Base-by-base conservation (phyloP, 2,888 invertebrate genomes). In the Mactromeris polynyma region DNA sequence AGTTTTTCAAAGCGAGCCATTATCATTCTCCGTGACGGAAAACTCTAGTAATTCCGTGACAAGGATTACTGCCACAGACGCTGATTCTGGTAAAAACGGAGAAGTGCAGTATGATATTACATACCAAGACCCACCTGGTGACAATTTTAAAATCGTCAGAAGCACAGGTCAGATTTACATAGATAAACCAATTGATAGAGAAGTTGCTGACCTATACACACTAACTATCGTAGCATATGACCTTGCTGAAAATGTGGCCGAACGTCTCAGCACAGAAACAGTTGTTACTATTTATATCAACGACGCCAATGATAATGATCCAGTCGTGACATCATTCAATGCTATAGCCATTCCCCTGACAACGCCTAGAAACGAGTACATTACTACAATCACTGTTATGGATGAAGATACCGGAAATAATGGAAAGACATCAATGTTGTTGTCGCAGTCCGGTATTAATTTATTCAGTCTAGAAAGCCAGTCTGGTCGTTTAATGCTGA, bases 391-490 rank as follows among this genome's bases (percentile, higher is more conserved):
- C 19, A 97, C 98, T 90, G 99, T 99, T 4, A 97, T 98, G 85
- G 99, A 99, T 97, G 97, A 98, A 81, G 99, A 99, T 97, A 98
- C 98, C 1, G 98, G 98, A 92, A 98, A 98, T 33, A 99, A 99
- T 97, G 99, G 99, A 31, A 97, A 98, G 91, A 98, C 99, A 36
- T 98, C 98, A 1, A 99, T 99, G 96, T 98, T 98, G 21, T 77
- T 95, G 2, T 40, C 89, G 14, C 87, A 88, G 58, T 91, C 85
- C 26, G 88, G 87, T 31, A 69, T 79, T 51, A 90, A 79, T 64
- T 54, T 54, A 11, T 94, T 94, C 81, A 85, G 86, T 17, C 58
- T 94, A 7, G 93, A 91, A 40, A 92, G 90, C 81, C 77, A 84
- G 51, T 89, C 90, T 64, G 94, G 94, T 19, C 81, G 89, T 79